Conservation (phyloP, 2,113 vertebrate species). For the Cairina moschata region DNA sequence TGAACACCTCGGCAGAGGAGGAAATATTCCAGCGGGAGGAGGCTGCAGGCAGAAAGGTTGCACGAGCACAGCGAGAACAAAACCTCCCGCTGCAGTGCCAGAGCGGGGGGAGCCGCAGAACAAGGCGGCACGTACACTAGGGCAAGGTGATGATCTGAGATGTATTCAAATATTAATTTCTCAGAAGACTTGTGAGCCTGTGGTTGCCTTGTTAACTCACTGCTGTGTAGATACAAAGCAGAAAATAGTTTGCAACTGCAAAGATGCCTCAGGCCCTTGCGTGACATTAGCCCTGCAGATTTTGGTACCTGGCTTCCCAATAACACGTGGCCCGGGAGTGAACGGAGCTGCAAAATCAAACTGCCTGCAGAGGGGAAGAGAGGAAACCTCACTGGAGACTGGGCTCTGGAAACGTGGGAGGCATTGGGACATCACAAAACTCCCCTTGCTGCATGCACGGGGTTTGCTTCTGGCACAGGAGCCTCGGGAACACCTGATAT, state of each 20-base stretch:
- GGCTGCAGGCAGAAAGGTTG: neutral
- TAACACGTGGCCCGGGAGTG: neutral
- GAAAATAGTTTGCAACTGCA: neutral
- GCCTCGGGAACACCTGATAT: neutral
- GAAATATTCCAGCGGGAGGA: neutral
- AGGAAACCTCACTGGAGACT: neutral
- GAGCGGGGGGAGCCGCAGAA: neutral
- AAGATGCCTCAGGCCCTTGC: neutral
- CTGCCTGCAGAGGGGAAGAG: neutral
- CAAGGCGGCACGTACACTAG: neutral
- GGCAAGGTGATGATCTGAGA: neutral
- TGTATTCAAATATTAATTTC: too few relatives aligned
- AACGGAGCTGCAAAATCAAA: neutral
- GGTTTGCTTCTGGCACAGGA: neutral
- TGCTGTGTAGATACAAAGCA: neutral
- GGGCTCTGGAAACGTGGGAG: neutral
- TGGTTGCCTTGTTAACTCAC: neutral
- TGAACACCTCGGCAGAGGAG: neutral
- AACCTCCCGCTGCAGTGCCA: neutral
- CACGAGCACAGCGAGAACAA: neutral
- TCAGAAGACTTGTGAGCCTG: neutral
- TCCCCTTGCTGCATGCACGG: neutral
- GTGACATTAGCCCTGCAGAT: neutral
- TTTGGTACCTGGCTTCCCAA: neutral
- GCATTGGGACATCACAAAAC: too few relatives aligned